These are phyloP conservation scores for Anorthoa munda DNA, from an alignment of 2,888 invertebrate species.

Conservation along the genomic window DNA sequence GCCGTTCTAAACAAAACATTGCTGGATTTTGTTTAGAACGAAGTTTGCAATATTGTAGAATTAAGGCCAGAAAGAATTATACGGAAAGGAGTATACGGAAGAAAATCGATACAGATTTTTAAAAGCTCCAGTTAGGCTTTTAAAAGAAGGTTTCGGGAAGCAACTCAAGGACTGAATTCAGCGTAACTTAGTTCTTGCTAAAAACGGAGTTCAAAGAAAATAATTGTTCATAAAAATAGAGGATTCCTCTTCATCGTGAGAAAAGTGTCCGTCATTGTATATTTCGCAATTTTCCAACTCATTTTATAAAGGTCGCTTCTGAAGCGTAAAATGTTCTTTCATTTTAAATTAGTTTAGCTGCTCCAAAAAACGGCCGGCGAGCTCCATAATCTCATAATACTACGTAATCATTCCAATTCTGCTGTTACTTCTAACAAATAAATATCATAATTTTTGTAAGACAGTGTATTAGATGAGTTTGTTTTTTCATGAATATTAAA, in stretches of 20 bases:
- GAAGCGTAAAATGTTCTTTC: slow-evolving; percentile 73
- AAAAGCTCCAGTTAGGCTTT: background rate
- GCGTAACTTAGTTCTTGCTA: background rate
- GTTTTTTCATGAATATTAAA: slow-evolving; percentile 47
- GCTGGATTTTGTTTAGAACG: too few species aligned
- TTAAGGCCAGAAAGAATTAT: background rate
- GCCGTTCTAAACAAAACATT: too few species aligned
- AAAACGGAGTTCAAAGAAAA: slow-evolving; percentile 27
- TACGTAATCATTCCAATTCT: slow-evolving; percentile 65
- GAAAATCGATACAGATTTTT: background rate
- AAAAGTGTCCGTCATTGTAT: slow-evolving; percentile 68
- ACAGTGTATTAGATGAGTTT: slow-evolving; percentile 38
- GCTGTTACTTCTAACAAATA: slow-evolving; percentile 64
- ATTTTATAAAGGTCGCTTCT: slow-evolving; percentile 72
- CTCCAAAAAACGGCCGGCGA: slow-evolving; percentile 65
- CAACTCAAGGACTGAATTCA: background rate
- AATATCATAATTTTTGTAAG: slow-evolving; percentile 56
- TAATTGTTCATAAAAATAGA: slow-evolving; percentile 58
- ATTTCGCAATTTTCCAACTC: slow-evolving; percentile 74
- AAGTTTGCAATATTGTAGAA: too few species aligned
- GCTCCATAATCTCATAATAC: slow-evolving; percentile 66
- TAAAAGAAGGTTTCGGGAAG: background rate
- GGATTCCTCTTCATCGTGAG: slow-evolving; percentile 42
- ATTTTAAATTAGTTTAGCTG: slow-evolving; percentile 73
- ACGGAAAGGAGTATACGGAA: background rate